Evolutionary conservation across 2,113 vertebrate genomes (phyloP), one percentile per base, ranked within the genome.

Genomic region (Prunella fulvescens): DNA sequence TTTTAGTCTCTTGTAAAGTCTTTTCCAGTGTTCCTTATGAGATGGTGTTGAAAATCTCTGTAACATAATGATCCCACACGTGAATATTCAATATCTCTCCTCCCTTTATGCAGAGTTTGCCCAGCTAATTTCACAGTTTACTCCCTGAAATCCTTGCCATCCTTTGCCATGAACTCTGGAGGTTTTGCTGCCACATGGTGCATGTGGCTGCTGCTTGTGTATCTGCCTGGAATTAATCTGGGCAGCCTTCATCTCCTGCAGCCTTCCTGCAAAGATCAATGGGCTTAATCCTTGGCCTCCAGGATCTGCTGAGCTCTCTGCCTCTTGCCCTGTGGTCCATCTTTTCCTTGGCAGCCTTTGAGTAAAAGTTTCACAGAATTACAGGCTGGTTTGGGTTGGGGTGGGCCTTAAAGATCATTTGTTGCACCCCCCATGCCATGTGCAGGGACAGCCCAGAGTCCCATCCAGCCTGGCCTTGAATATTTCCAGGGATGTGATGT

Each of bases 61-160:
- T 96, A 86, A 94, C 76, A 91, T 90, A 96, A 97, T 95, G 96
- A 93, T 96, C 94, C 95, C 96, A 88, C 93, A 78, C 4, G 5
- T 45, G 53, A 71, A 71, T 35, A 28, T 89, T 86, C 77, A 85
- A 40, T 61, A 29, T 81, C 83, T 77, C 86, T 92, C 56, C 48
- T 87, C 70, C 71, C 58, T 81, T 92, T 94, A 31, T 35, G 97
- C 91, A 72, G 79, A 92, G 77, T 92, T 97, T 97, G 69, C 93
- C 93, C 90, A 89, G 94, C 90, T 96, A 95, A 97, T 96, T 96
- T 92, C 91, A 93, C 72, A 95, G 93, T 95, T 93, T 97, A 96
- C 85, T 96, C 65, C 64, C 56, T 95, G 82, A 87, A 97, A 96
- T 95, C 86, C 19, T 51, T 77, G 62, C 94, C 92, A 93, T 95